These are phyloP conservation scores for Otis tarda DNA, from an alignment of 2,113 vertebrate genomes.

Conservation along the genomic window DNA sequence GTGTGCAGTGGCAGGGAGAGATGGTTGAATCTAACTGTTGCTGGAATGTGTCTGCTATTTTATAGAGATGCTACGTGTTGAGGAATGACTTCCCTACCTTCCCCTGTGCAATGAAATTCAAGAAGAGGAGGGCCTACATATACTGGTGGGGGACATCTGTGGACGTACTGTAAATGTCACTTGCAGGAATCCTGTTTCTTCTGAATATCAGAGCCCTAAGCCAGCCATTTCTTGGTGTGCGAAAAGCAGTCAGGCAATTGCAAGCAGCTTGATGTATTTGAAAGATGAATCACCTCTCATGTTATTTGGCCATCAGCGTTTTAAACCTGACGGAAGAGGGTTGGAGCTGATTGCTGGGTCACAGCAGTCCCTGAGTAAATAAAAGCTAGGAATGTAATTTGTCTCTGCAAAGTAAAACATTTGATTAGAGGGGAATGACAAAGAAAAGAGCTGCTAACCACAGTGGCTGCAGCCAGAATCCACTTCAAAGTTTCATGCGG, in stretches of 20 bases:
- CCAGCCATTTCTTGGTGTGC: background rate
- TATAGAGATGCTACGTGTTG: background rate
- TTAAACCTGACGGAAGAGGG: background rate
- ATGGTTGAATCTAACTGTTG: background rate
- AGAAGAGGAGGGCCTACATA: background rate
- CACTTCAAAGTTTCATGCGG: background rate
- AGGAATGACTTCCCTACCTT: background rate
- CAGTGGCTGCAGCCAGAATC: background rate
- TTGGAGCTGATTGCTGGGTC: slow-evolving; percentile 13
- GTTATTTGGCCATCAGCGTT: slow-evolving; percentile 20
- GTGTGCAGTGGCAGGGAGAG: background rate
- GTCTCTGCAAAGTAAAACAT: slow-evolving; percentile 30
- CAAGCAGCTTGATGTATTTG: background rate
- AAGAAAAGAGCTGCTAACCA: background rate
- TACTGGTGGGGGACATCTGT: background rate
- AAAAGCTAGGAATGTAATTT: slow-evolving; percentile 31
- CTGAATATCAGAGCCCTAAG: background rate
- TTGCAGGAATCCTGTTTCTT: background rate
- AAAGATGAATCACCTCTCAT: background rate
- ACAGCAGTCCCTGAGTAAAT: background rate
- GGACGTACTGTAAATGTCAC: background rate
- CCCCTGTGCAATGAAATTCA: background rate
- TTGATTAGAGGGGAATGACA: slow-evolving; percentile 20
- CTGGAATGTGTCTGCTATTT: background rate
- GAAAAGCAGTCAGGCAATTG: background rate